Evolutionary conservation across 2,113 vertebrate species (phyloP).

Genomic region (Anguilla rostrata): DNA sequence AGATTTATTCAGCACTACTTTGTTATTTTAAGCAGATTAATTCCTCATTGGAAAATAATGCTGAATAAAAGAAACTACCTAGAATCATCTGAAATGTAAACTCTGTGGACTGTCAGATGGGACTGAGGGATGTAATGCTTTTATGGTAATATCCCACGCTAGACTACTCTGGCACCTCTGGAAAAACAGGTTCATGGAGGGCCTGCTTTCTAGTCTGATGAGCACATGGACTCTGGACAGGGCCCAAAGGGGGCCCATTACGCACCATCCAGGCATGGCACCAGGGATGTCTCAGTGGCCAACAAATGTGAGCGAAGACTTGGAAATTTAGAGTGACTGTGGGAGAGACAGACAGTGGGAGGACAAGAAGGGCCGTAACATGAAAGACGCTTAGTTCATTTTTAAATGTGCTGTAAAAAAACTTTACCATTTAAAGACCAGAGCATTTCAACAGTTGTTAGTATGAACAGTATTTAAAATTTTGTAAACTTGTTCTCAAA

Average conservation of each 20-base stretch:
- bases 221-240: conserved; percentile 37
- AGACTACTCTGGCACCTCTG: conserved; percentile 44
- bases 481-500: neutral
- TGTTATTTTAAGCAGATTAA: neutral
- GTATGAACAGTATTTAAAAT: neutral
- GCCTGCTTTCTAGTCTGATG: conserved; percentile 33
- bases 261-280: conserved; percentile 41
- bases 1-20: neutral
- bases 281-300: conserved; percentile 33
- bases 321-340: neutral
- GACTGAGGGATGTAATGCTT: conserved; percentile 53
- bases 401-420: neutral
- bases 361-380: neutral
- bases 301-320: conserved; percentile 35
- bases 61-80: neutral
- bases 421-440: neutral
- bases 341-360: neutral
- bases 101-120: conserved; percentile 28
- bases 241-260: conserved; percentile 48
- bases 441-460: neutral
- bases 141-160: conserved; percentile 41
- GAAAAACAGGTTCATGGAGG: conserved; percentile 51
- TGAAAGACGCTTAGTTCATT: neutral
- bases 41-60: neutral
- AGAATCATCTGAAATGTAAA: conserved; percentile 19